Conservation (phyloP, 2,113 vertebrate genomes). For the Isichthys henryi region DNA sequence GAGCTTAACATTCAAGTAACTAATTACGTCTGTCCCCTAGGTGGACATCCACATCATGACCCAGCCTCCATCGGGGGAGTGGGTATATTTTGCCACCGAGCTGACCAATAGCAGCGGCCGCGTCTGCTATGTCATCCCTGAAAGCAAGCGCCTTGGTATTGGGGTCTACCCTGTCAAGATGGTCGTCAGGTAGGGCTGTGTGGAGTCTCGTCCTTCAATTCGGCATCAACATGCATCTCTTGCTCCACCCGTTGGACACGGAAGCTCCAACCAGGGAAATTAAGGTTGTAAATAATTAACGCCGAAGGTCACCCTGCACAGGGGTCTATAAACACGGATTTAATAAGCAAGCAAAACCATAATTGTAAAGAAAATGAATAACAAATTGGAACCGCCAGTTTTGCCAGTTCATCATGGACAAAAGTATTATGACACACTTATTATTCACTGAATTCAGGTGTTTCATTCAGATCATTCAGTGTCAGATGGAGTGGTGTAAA, state of each 20-base stretch:
- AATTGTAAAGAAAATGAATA: neutral
- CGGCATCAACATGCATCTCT: neutral
- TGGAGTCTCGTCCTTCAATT: neutral
- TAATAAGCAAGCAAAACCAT: neutral
- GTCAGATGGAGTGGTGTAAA: neutral
- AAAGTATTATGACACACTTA: too few relatives aligned
- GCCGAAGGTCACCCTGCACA: neutral
- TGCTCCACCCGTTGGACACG: neutral
- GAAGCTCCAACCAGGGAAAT: neutral
- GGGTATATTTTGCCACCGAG: conserved; percentile 86
- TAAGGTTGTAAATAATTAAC: neutral
- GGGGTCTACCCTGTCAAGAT: conserved; percentile 95
- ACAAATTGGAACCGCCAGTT: neutral
- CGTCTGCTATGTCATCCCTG: conserved; percentile 79
- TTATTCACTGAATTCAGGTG: neutral
- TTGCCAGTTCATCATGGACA: neutral
- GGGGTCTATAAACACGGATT: neutral
- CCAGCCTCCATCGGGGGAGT: conserved; percentile 89
- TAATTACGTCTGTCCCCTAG: conserved; percentile 49
- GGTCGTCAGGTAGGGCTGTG: conserved; percentile 79
- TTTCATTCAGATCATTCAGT: neutral
- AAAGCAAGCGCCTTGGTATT: conserved; percentile 72
- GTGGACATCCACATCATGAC: conserved; percentile 97
- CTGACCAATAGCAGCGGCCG: conserved; percentile 92
- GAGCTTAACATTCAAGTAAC: neutral